These are phyloP conservation scores for Cairina moschata DNA, from an alignment of 2,113 vertebrate genomes.

Conservation along the genomic window DNA sequence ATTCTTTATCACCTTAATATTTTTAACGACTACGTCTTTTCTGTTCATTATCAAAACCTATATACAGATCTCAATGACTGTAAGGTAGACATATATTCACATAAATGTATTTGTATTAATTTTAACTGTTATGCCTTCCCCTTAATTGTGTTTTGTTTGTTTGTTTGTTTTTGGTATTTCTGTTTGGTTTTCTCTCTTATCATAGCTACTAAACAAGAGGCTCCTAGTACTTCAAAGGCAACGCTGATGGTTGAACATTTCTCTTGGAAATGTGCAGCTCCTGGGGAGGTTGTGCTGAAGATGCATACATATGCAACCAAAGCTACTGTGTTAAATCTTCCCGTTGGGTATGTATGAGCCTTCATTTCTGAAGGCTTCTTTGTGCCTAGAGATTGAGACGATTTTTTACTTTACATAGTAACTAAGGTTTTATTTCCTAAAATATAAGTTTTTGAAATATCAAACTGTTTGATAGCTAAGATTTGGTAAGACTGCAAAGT, in stretches of 20 bases:
- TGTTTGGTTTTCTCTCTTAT: neutral
- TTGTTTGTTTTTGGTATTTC: rapidly evolving
- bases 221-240: constrained; percentile 62
- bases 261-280: constrained; percentile 82
- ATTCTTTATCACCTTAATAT: neutral
- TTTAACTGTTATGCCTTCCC: neutral
- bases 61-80: neutral
- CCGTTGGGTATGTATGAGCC: constrained; percentile 83
- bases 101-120: neutral
- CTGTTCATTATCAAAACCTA: neutral
- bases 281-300: constrained; percentile 77
- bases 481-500: neutral
- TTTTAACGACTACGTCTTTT: neutral
- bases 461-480: neutral
- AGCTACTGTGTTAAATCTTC: constrained; percentile 81
- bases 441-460: neutral
- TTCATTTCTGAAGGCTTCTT: neutral
- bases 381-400: neutral
- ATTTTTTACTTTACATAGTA: neutral
- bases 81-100: neutral
- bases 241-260: constrained; percentile 74
- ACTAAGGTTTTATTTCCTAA: neutral
- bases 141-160: neutral
- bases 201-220: constrained; percentile 58
- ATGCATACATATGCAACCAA: constrained; percentile 86